A percentile compares a stretch with the other conserved stretches of the same genome.
phyloP scores from a whole-genome alignment of 35 echinoderm and acorn worm genomes.

The Heliocidaris erythrogramma region DNA sequence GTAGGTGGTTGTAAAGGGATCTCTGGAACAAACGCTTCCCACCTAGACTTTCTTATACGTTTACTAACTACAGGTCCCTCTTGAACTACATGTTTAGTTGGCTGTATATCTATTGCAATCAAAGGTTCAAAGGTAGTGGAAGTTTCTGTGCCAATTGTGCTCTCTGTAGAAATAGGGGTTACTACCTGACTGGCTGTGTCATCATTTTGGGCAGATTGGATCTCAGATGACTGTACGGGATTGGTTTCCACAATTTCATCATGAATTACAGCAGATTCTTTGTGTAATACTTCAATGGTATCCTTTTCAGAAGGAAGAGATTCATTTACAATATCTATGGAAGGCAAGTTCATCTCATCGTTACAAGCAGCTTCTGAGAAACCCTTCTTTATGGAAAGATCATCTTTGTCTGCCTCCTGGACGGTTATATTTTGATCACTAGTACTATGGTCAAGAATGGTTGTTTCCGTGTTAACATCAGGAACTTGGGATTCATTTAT shows the following conservation, averaged over 20 bases:
- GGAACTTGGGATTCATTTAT: neutral
- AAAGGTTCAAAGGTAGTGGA: neutral
- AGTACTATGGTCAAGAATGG: neutral
- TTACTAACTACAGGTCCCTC: neutral
- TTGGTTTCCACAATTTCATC: neutral
- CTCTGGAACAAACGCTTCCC: neutral
- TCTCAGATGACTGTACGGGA: neutral
- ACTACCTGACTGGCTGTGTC: neutral
- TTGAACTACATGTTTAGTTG: neutral
- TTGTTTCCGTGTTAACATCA: neutral
- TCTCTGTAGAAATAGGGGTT: neutral
- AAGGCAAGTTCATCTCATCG: neutral
- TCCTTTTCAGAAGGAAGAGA: neutral
- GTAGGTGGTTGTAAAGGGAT: neutral
- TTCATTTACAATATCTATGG: neutral
- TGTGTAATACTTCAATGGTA: neutral
- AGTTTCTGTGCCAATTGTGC: neutral
- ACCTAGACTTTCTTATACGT: constrained; percentile 41
- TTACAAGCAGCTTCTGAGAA: neutral
- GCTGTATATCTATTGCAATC: neutral
- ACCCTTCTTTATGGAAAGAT: neutral
- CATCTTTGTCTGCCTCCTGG: neutral
- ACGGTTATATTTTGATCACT: neutral
- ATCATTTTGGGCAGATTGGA: neutral
- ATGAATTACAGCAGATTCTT: constrained; percentile 11